Percentiles rank a stretch among this genome's conserved stretches.
phyloP scores from a whole-genome alignment of 1,140 invertebrate genomes.

The Neuroterus valhalla region DNA sequence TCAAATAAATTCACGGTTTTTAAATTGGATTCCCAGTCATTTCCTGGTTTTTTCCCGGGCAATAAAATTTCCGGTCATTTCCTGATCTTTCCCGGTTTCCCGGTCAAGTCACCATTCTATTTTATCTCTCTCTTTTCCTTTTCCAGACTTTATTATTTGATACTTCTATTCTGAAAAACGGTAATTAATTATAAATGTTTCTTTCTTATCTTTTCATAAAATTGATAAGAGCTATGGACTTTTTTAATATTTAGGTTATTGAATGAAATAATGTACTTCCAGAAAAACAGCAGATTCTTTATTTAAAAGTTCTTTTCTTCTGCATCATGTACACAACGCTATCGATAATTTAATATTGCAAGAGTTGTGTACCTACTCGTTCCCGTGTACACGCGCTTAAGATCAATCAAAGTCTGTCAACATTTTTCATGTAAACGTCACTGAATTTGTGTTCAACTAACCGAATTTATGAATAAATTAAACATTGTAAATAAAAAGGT shows the following conservation, averaged over 20 bases:
- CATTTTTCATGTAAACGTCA: conserved; percentile 51
- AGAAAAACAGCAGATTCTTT: not conserved
- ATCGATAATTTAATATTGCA: conserved; percentile 30
- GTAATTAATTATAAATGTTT: no score
- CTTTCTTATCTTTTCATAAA: no score
- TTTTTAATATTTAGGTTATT: not conserved
- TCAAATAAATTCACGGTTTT: no score
- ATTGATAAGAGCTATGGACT: not conserved
- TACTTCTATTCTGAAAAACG: no score
- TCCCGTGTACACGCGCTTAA: conserved; percentile 39
- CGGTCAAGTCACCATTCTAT: no score
- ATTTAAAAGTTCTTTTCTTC: not conserved
- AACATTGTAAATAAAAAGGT: conserved; percentile 3
- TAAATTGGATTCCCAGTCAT: no score
- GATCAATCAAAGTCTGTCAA: conserved; percentile 52
- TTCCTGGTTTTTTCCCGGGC: no score
- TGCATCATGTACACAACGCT: conserved; percentile 1
- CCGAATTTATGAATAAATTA: conserved; percentile 24
- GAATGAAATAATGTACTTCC: not conserved
- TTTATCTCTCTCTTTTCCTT: no score
- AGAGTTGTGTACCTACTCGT: conserved; percentile 33
- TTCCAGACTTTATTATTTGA: no score
- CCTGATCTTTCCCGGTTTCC: no score
- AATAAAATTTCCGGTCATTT: no score
- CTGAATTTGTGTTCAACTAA: conserved; percentile 17